phyloP scores from a whole-genome alignment of 2,797 vertebrate species.

The Oreortyx pictus region DNA sequence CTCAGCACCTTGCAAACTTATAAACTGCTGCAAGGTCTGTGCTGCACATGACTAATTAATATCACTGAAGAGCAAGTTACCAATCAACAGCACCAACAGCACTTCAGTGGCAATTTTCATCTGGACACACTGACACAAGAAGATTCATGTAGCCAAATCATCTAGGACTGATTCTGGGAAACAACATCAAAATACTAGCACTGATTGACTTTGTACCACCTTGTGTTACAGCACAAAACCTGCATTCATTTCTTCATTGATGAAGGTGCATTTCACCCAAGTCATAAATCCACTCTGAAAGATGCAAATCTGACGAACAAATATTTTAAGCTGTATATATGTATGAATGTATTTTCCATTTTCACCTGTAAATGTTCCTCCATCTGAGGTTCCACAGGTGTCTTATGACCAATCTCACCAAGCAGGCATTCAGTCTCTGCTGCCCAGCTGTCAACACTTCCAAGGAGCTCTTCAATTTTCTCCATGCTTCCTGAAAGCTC shows the following conservation, averaged over 20 bases:
- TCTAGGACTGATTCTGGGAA: not conserved
- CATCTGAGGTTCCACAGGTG: not conserved
- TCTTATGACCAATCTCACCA: not conserved
- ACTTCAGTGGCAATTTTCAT: not conserved
- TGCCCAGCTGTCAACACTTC: slow-evolving; percentile 65
- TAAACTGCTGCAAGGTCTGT: not conserved
- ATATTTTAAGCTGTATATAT: not conserved
- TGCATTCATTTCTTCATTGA: not conserved
- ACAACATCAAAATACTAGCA: not conserved
- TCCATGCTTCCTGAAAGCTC: not conserved
- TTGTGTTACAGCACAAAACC: not conserved
- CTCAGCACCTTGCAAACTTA: not conserved
- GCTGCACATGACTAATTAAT: not conserved
- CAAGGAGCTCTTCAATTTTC: slow-evolving; percentile 62
- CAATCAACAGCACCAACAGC: not conserved
- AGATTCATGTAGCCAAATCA: not conserved
- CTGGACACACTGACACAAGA: not conserved
- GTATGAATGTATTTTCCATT: not conserved
- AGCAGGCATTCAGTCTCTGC: slow-evolving; percentile 36
- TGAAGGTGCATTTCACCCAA: not conserved
- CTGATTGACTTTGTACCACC: not conserved
- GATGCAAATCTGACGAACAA: not conserved
- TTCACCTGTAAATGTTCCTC: slow-evolving; percentile 73
- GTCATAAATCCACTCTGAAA: not conserved
- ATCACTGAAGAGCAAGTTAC: not conserved